Conservation (phyloP, 2,888 invertebrate species). For the Tipula confusa region DNA sequence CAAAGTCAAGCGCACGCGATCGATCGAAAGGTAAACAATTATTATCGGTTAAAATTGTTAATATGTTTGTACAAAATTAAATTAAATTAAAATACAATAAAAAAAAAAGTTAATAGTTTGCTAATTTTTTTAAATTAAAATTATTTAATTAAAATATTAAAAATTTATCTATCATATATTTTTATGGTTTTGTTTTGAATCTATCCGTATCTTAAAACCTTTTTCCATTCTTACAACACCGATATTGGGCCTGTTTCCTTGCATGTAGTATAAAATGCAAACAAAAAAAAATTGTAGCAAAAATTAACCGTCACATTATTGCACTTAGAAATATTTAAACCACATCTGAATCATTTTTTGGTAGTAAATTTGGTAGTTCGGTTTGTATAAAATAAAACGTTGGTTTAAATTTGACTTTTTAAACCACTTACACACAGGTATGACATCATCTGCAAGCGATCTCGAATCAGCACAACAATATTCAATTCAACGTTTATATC, state of each 20-base stretch:
- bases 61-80: slow-evolving; percentile 30
- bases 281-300: too few relatives aligned
- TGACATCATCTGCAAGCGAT: slow-evolving; percentile 47
- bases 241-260: not conserved
- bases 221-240: not conserved
- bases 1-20: slow-evolving; percentile 10
- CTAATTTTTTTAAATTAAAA: not conserved
- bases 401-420: not conserved
- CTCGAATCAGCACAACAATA: slow-evolving; percentile 49
- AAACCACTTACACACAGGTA: slow-evolving; percentile 35
- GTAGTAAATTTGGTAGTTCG: not conserved
- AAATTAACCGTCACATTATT: not conserved
- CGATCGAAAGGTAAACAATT: slow-evolving; percentile 30
- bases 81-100: not conserved
- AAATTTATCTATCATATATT: not conserved
- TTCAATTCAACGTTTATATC: slow-evolving; percentile 48
- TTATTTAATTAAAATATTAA: not conserved
- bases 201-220: not conserved
- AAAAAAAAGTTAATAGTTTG: not conserved
- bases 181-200: slow-evolving; percentile 3
- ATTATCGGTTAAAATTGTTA: slow-evolving; percentile 29
- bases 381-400: not conserved
- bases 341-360: not conserved
- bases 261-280: not conserved
- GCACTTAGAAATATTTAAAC: not conserved